Conservation (phyloP, 2,113 vertebrate species). For the Pica pica region DNA sequence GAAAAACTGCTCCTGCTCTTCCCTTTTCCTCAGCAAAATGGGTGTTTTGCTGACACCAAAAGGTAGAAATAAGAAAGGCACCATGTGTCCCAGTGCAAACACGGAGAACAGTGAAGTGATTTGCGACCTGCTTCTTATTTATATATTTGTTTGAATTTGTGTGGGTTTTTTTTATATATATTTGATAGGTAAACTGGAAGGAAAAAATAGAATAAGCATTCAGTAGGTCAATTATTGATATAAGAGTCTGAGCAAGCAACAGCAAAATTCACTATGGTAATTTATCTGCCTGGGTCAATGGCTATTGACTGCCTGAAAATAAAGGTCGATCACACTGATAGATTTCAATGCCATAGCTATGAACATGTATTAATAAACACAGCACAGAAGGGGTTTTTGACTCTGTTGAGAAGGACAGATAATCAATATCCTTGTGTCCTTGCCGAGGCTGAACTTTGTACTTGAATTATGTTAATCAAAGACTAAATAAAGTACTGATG, state of each 20-base stretch:
- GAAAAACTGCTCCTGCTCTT: background rate
- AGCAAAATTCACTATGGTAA: conserved; percentile 54
- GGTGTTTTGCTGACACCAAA: conserved; percentile 52
- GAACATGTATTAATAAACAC: conserved; percentile 63
- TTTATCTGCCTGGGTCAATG: conserved; percentile 66
- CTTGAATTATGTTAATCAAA: conserved; percentile 66
- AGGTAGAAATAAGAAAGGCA: background rate
- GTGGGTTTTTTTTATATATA: background rate
- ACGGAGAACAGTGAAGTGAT: background rate
- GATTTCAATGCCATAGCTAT: conserved; percentile 48
- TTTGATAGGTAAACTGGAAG: background rate
- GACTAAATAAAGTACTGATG: conserved; percentile 22
- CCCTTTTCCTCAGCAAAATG: background rate
- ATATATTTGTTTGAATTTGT: background rate
- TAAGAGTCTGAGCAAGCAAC: conserved; percentile 48
- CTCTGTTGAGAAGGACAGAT: conserved; percentile 36
- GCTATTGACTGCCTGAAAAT: conserved; percentile 55
- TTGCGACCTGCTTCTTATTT: background rate
- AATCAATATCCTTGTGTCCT: conserved; percentile 64
- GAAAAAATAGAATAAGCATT: background rate
- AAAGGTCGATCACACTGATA: conserved; percentile 61
- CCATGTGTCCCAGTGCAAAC: background rate
- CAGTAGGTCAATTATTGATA: conserved; percentile 49
- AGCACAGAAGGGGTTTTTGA: conserved; percentile 57
- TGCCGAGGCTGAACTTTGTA: conserved; percentile 49